Percentiles rank a stretch among this genome's conserved stretches.
Evolutionary conservation across 2,113 vertebrate species (phyloP).

Genomic region (Spermophilus dauricus): DNA sequence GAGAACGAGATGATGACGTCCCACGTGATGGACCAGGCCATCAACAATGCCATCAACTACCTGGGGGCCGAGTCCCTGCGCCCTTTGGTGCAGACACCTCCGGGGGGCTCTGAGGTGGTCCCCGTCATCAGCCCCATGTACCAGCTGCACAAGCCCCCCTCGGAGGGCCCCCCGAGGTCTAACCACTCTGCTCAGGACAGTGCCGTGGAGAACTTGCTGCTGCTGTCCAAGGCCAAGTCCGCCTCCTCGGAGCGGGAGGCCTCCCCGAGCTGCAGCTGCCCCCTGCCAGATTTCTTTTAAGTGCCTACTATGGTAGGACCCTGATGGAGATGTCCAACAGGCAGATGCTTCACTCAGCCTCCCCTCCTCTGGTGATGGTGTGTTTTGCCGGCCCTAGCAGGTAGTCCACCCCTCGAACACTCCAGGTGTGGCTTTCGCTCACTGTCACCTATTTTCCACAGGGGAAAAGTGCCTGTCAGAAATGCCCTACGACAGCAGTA

Average conservation of each 20-base stretch:
- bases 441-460: slow-evolving; percentile 81
- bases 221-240: slow-evolving; percentile 97
- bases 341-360: background rate
- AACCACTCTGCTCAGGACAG: slow-evolving; percentile 94
- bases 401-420: no score
- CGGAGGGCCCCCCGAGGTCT: slow-evolving; percentile 87
- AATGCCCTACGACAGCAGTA: slow-evolving; percentile 92
- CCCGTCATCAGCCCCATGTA: slow-evolving; percentile 92
- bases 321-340: no score
- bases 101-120: slow-evolving; percentile 91
- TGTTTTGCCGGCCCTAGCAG: background rate
- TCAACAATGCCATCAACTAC: slow-evolving; percentile 99
- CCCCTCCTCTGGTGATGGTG: background rate
- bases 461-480: slow-evolving; percentile 97
- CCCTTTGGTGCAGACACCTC: slow-evolving; percentile 97
- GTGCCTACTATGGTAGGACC: accelerated
- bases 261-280: no score
- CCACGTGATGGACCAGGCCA: slow-evolving; percentile 98
- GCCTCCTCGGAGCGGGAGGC: slow-evolving; percentile 95
- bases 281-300: background rate
- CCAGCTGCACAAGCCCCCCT: slow-evolving; percentile 92
- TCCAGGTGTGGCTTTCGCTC: background rate
- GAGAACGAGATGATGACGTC: slow-evolving; percentile 96
- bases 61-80: slow-evolving; percentile 97
- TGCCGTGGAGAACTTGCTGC: slow-evolving; percentile 96